phyloP scores from a whole-genome alignment of 2,113 vertebrate genomes.

The Antechinus flavipes region DNA sequence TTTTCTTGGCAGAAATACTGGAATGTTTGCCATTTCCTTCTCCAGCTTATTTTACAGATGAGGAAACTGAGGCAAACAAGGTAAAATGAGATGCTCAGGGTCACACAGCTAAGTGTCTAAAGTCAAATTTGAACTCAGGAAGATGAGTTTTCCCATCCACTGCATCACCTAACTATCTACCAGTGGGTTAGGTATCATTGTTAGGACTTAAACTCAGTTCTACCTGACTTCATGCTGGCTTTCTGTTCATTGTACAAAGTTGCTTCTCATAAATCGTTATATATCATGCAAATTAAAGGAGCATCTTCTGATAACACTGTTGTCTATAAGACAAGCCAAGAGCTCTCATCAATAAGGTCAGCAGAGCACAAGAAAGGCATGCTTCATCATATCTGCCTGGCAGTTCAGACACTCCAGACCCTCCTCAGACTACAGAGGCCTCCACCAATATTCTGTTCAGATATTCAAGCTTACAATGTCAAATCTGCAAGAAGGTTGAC shows the following conservation, averaged over 20 bases:
- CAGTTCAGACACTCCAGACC: background rate
- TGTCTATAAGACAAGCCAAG: background rate
- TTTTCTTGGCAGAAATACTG: too few relatives aligned
- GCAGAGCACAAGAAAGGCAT: background rate
- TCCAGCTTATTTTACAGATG: too few relatives aligned
- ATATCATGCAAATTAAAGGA: background rate
- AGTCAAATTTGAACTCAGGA: background rate
- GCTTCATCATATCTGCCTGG: background rate
- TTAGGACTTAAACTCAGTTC: background rate
- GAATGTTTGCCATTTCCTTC: too few relatives aligned
- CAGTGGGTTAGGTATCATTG: background rate
- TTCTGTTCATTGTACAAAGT: background rate
- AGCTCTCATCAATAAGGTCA: background rate
- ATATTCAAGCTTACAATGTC: background rate
- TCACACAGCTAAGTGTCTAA: background rate
- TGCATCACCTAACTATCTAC: too few relatives aligned
- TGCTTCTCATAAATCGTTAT: background rate
- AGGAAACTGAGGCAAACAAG: too few relatives aligned
- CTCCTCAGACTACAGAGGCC: background rate
- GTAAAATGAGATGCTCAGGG: too few relatives aligned
- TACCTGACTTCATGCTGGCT: background rate
- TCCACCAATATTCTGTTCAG: background rate
- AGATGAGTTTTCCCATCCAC: too few relatives aligned
- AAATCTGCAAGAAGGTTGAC: background rate
- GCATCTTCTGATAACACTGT: background rate